Percentiles rank a stretch among this genome's conserved stretches.
Conservation (phyloP, 2,888 invertebrate genomes). For the Alsophila aescularia region DNA sequence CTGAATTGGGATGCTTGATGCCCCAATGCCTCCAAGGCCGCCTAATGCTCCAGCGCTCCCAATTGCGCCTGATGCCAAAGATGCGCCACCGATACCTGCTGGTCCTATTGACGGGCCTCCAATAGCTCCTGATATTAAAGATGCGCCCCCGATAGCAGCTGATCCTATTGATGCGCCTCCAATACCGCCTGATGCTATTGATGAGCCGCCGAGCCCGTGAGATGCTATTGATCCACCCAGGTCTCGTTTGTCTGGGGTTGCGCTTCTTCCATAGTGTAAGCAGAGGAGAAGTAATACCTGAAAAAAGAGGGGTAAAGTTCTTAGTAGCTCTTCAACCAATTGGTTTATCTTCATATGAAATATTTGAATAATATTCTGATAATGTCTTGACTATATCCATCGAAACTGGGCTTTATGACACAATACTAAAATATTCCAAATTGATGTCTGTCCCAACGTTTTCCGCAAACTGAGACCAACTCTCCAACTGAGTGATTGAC, state of each 20-base stretch:
- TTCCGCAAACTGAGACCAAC: neutral
- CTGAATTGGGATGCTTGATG: conserved; percentile 55
- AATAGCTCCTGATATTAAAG: neutral
- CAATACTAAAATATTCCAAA: too few relatives aligned
- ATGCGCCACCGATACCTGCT: too few relatives aligned
- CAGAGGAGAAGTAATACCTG: conserved; percentile 55
- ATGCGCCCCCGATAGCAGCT: conserved; percentile 2
- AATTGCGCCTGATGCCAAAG: neutral
- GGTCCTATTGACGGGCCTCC: too few relatives aligned
- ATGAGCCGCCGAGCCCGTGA: conserved; percentile 1
- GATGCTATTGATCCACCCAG: conserved; percentile 20
- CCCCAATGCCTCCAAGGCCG: conserved; percentile 2
- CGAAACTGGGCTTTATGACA: too few relatives aligned
- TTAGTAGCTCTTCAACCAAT: too few relatives aligned
- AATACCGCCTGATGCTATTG: neutral
- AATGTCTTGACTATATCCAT: too few relatives aligned
- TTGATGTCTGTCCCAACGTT: neutral
- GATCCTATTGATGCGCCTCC: conserved; percentile 3
- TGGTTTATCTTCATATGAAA: too few relatives aligned
- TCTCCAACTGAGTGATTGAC: conserved; percentile 1
- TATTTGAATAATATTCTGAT: too few relatives aligned
- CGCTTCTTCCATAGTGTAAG: conserved; percentile 18
- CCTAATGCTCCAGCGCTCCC: neutral
- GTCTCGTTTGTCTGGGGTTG: conserved; percentile 30
- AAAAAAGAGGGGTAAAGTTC: conserved; percentile 30